Percentiles rank a stretch among this genome's conserved stretches.
Conservation (phyloP, 1,140 invertebrate species). For the Drosophila athabasca region DNA sequence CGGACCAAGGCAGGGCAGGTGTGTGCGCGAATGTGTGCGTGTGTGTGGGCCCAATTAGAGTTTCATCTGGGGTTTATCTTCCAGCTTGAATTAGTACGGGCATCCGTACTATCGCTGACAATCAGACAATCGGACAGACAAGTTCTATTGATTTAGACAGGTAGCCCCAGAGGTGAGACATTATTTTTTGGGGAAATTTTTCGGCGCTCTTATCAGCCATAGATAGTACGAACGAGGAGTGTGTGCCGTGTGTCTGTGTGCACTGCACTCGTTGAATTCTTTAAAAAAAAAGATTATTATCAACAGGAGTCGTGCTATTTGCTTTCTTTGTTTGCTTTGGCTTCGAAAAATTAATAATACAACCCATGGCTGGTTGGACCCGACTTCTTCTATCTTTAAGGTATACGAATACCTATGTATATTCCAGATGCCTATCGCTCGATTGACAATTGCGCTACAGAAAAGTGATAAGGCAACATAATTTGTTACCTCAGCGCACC, state of each 20-base stretch:
- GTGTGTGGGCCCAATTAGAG: conserved; percentile 43
- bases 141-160: conserved; percentile 52
- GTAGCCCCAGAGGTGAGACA: conserved; percentile 24
- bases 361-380: conserved; percentile 11
- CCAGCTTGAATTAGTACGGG: conserved; percentile 27
- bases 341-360: conserved; percentile 53
- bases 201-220: conserved; percentile 44
- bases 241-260: conserved; percentile 27
- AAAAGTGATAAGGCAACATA: conserved; percentile 71
- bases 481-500: conserved; percentile 45
- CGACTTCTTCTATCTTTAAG: conserved; percentile 35
- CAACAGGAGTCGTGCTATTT: conserved; percentile 41
- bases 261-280: conserved; percentile 56
- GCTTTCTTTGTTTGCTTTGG: conserved; percentile 48
- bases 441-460: conserved; percentile 78
- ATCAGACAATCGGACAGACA: conserved; percentile 14
- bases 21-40: conserved; percentile 2
- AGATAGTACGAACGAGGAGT: conserved; percentile 24
- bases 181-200: conserved; percentile 42
- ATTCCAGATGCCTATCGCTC: conserved; percentile 63
- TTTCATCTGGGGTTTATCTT: conserved; percentile 37
- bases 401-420: background rate
- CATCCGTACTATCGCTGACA: conserved; percentile 1
- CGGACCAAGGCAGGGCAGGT: conserved; percentile 7
- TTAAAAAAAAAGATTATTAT: conserved; percentile 44